These are phyloP conservation scores for Mythimna impura DNA, from an alignment of 2,888 invertebrate genomes.

Conservation along the genomic window DNA sequence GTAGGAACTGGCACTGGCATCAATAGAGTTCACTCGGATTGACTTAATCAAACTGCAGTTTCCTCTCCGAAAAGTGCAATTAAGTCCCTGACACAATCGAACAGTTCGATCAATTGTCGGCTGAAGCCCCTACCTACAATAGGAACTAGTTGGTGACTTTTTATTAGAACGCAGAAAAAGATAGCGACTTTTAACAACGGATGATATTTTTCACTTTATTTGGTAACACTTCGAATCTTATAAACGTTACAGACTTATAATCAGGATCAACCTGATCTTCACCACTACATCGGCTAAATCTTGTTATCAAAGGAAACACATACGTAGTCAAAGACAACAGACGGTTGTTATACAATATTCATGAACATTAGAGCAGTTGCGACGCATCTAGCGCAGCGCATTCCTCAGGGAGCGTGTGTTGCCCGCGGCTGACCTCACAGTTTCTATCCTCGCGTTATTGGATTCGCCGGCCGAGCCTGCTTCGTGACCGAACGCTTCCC, in stretches of 20 bases:
- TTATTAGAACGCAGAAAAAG: background rate
- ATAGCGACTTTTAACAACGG: background rate
- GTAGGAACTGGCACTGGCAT: slow-evolving; percentile 6
- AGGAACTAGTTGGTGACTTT: background rate
- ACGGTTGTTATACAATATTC: slow-evolving; percentile 65
- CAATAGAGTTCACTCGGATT: slow-evolving; percentile 19
- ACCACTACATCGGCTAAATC: background rate
- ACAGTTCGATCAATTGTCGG: slow-evolving; percentile 21
- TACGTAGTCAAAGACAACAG: slow-evolving; percentile 48
- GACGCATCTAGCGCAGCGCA: slow-evolving; percentile 54
- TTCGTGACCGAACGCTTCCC: slow-evolving; percentile 63
- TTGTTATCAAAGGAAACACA: slow-evolving; percentile 3
- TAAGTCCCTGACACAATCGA: slow-evolving; percentile 31
- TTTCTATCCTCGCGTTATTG: slow-evolving; percentile 73
- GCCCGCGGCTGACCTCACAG: slow-evolving; percentile 63
- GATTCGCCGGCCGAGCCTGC: slow-evolving; percentile 72
- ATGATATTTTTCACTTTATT: background rate
- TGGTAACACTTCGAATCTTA: background rate
- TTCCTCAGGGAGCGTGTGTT: slow-evolving; percentile 67
- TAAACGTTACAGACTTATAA: background rate
- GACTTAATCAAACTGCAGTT: slow-evolving; percentile 45
- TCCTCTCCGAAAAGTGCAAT: slow-evolving; percentile 45
- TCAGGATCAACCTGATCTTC: background rate
- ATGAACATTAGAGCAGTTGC: slow-evolving; percentile 73
- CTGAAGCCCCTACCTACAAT: background rate